These are phyloP conservation scores for Otus sunia DNA, from an alignment of 2,113 vertebrate species.

Conservation along the genomic window DNA sequence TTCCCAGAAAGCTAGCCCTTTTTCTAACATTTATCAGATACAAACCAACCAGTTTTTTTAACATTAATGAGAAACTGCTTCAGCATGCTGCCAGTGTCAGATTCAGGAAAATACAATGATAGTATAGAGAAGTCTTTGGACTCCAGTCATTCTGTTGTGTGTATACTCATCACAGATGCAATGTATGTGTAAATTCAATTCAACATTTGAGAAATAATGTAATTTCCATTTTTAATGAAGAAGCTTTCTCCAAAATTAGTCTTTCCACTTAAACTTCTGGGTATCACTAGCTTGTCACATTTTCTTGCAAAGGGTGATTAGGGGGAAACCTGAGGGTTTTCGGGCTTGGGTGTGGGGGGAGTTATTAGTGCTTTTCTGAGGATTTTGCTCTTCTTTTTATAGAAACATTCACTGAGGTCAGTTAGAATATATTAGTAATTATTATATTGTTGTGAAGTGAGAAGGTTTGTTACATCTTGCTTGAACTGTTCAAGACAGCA, in stretches of 20 bases:
- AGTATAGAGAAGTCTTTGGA: background rate
- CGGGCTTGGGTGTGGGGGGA: background rate
- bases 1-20: background rate
- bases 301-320: background rate
- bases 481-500: background rate
- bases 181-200: constrained; percentile 11
- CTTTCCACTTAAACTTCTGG: background rate
- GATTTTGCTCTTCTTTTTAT: background rate
- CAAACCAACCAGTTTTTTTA: background rate
- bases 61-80: constrained; percentile 7
- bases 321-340: background rate
- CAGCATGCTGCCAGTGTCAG: background rate
- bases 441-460: background rate
- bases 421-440: background rate
- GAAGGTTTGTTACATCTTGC: background rate
- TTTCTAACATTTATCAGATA: background rate
- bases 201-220: background rate
- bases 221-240: background rate
- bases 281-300: background rate
- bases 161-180: background rate
- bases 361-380: background rate
- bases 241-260: background rate
- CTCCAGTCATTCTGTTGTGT: background rate
- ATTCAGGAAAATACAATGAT: background rate
- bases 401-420: background rate